Conservation (phyloP, 2,888 invertebrate genomes). For the Chloroclysta siterata region DNA sequence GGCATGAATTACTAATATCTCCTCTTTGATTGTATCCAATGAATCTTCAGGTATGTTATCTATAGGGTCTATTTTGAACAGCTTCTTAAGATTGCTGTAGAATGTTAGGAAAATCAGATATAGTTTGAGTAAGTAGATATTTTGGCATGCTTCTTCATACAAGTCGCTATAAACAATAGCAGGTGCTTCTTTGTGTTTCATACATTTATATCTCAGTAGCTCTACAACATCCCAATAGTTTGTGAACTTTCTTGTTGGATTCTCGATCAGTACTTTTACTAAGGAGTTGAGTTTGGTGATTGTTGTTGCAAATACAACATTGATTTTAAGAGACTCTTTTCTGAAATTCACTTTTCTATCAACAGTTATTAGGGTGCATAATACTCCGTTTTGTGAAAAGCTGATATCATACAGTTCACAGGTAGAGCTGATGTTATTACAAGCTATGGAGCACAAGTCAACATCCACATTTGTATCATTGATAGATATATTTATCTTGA, state of each 20-base stretch:
- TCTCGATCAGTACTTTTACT: conserved; percentile 53
- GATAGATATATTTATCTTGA: conserved; percentile 51
- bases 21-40: conserved; percentile 59
- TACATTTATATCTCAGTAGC: conserved; percentile 59
- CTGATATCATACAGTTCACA: conserved; percentile 58
- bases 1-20: conserved; percentile 62
- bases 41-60: conserved; percentile 58
- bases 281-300: conserved; percentile 49
- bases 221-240: conserved; percentile 69
- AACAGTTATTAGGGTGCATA: conserved; percentile 56
- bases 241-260: conserved; percentile 59
- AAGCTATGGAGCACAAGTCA: conserved; percentile 39
- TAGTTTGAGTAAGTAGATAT: conserved; percentile 66
- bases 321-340: conserved; percentile 58
- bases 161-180: conserved; percentile 53
- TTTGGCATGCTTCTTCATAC: conserved; percentile 49
- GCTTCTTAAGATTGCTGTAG: conserved; percentile 52
- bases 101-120: conserved; percentile 60
- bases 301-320: conserved; percentile 55
- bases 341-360: conserved; percentile 59
- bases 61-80: conserved; percentile 45
- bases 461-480: conserved; percentile 15
- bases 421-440: conserved; percentile 54
- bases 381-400: conserved; percentile 57
- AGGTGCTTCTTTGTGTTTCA: conserved; percentile 63